A percentile compares a stretch with the other conserved stretches of the same genome.
Conservation (phyloP, 2,113 vertebrate genomes). For the Zingel zingel region DNA sequence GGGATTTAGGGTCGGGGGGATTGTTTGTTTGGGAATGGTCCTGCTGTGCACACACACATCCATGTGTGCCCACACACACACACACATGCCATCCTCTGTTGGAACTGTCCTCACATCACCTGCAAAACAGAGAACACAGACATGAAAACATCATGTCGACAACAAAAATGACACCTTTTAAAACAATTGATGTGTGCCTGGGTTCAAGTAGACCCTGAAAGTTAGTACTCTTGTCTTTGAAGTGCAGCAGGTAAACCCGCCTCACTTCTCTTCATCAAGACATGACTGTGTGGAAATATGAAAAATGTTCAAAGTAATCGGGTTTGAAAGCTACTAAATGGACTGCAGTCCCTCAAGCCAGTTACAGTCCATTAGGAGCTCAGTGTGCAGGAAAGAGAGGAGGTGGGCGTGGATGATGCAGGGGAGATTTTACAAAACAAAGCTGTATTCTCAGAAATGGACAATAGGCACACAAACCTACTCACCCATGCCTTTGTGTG, state of each 20-base stretch:
- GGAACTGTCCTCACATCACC: conserved; percentile 79
- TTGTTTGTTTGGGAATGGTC: conserved; percentile 61
- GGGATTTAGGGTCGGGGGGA: conserved; percentile 84
- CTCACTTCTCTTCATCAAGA: conserved; percentile 52
- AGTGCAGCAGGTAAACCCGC: conserved; percentile 24
- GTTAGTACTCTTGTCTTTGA: neutral
- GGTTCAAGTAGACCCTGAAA: neutral
- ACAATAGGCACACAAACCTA: conserved; percentile 31
- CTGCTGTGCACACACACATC: neutral
- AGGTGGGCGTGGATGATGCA: conserved; percentile 18
- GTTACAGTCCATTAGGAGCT: conserved; percentile 53
- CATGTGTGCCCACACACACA: neutral
- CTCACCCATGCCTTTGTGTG: conserved; percentile 4
- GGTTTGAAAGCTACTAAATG: conserved; percentile 57
- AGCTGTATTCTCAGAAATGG: conserved; percentile 27
- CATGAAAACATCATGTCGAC: neutral
- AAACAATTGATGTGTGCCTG: neutral
- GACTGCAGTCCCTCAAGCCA: conserved; percentile 42
- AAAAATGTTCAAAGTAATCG: conserved; percentile 31
- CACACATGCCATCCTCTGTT: conserved; percentile 14
- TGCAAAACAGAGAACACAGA: conserved; percentile 48
- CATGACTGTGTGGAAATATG: conserved; percentile 34
- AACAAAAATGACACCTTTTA: neutral
- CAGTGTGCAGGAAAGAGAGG: neutral
- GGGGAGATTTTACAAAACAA: conserved; percentile 24